phyloP scores from a whole-genome alignment of 2,888 invertebrate species.

The Cephus sareptanus region DNA sequence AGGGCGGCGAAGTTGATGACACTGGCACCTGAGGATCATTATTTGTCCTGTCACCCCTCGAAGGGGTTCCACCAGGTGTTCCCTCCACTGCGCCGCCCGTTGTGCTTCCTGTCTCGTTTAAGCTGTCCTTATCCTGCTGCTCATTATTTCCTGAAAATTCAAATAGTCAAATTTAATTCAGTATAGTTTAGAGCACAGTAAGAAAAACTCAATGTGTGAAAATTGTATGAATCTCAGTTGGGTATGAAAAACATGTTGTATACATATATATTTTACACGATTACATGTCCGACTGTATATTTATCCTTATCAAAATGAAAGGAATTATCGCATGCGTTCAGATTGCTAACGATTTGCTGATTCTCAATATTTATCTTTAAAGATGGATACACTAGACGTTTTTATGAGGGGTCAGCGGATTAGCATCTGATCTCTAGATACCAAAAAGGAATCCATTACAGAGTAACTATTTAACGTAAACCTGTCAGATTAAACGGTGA shows the following conservation, averaged over 20 bases:
- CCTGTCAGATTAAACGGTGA: background rate
- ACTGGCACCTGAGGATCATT: constrained; percentile 27
- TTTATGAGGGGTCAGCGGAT: background rate
- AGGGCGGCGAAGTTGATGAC: constrained; percentile 42
- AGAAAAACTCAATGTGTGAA: too few relatives aligned
- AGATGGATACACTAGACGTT: background rate
- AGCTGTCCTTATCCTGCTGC: constrained; percentile 66
- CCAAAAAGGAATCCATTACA: background rate
- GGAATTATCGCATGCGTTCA: background rate
- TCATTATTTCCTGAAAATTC: constrained; percentile 63
- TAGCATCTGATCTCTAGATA: background rate
- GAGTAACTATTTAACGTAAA: background rate
- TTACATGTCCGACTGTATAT: background rate
- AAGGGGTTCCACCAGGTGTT: constrained; percentile 47
- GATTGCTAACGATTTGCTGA: background rate
- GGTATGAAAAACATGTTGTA: background rate
- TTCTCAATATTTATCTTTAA: background rate
- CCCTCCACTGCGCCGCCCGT: constrained; percentile 60
- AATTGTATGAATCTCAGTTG: background rate
- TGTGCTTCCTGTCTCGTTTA: constrained; percentile 66
- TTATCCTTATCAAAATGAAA: background rate
- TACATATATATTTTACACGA: background rate
- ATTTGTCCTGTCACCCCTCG: constrained; percentile 46
- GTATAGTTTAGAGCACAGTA: background rate
- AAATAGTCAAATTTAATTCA: background rate